Conservation (phyloP, 2,113 vertebrate species). For the Varanus salvator region DNA sequence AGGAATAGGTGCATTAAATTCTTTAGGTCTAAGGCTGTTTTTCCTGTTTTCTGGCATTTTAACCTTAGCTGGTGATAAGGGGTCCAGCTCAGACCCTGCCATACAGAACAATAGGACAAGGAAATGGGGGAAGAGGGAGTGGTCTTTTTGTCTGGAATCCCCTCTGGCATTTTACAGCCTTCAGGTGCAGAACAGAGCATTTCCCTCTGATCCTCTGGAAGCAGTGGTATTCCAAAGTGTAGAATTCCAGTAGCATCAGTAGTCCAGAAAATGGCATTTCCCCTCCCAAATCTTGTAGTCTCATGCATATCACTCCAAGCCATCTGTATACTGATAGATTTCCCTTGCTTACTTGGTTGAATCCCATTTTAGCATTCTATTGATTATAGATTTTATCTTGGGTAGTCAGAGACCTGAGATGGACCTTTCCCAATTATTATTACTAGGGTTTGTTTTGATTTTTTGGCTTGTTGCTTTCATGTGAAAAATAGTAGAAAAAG, state of each 20-base stretch:
- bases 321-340: background rate
- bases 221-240: background rate
- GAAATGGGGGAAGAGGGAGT: slow-evolving; percentile 63
- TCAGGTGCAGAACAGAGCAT: slow-evolving; percentile 7
- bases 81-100: slow-evolving; percentile 4
- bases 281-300: background rate
- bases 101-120: slow-evolving; percentile 67
- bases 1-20: slow-evolving; percentile 8
- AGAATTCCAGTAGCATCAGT: too few relatives aligned
- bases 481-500: background rate
- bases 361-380: slow-evolving; percentile 16
- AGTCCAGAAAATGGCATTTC: too few relatives aligned
- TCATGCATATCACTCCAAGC: background rate
- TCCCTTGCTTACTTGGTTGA: background rate
- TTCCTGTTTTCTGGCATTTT: fast-evolving
- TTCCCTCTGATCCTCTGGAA: background rate
- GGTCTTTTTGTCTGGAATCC: slow-evolving; percentile 71
- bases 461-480: background rate
- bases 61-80: slow-evolving; percentile 20
- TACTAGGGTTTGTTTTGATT: too few relatives aligned
- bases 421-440: background rate
- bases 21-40: background rate
- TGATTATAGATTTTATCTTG: background rate
- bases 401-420: background rate
- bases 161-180: slow-evolving; percentile 47